Percentiles rank a stretch among this genome's conserved stretches.
Evolutionary conservation across 2,113 vertebrate species (phyloP).

Genomic region (Hymenochirus boettgeri): DNA sequence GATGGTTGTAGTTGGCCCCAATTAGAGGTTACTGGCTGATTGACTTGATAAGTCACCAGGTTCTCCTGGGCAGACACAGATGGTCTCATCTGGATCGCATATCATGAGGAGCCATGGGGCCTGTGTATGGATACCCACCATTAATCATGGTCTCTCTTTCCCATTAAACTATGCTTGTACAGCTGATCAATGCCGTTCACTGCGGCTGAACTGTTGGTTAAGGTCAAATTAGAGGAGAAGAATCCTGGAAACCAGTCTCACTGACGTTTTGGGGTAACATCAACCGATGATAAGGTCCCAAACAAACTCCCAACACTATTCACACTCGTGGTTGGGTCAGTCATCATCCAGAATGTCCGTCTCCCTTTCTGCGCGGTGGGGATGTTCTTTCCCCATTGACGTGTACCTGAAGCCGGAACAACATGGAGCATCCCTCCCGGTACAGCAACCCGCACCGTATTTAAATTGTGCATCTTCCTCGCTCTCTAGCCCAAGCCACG

Average conservation of each 20-base stretch:
- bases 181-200: slow-evolving; percentile 60
- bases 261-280: slow-evolving; percentile 75
- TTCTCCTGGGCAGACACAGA: slow-evolving; percentile 72
- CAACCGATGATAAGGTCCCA: slow-evolving; percentile 81
- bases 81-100: slow-evolving; percentile 57
- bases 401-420: slow-evolving; percentile 89
- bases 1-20: slow-evolving; percentile 57
- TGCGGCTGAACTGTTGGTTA: slow-evolving; percentile 60
- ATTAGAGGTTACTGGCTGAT: slow-evolving; percentile 46
- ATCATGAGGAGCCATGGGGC: slow-evolving; percentile 41
- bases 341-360: slow-evolving; percentile 96
- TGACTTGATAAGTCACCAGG: slow-evolving; percentile 57
- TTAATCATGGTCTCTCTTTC: slow-evolving; percentile 69
- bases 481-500: slow-evolving; percentile 75
- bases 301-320: slow-evolving; percentile 88
- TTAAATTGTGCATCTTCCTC: slow-evolving; percentile 70
- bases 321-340: slow-evolving; percentile 84
- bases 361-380: slow-evolving; percentile 75
- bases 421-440: slow-evolving; percentile 65
- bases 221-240: slow-evolving; percentile 51
- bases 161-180: slow-evolving; percentile 53
- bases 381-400: slow-evolving; percentile 71
- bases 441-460: slow-evolving; percentile 52
- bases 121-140: slow-evolving; percentile 60
- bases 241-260: slow-evolving; percentile 63